Percentiles rank a stretch among this genome's conserved stretches.
Conservation (phyloP, 2,113 vertebrate genomes). For the Mola mola region DNA sequence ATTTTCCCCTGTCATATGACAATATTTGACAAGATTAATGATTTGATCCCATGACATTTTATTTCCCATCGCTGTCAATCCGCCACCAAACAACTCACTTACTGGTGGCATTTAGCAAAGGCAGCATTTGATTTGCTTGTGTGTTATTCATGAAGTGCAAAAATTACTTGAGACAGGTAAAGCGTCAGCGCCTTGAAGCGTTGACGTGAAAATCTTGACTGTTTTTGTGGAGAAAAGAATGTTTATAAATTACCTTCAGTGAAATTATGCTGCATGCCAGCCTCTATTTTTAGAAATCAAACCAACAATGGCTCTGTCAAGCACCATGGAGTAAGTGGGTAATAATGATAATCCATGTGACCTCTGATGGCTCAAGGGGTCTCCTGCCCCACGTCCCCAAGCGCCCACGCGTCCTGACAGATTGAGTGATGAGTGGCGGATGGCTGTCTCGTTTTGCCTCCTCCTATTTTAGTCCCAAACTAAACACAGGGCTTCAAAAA, state of each 20-base stretch:
- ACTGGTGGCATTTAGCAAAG: slow-evolving; percentile 75
- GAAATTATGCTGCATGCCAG: not conserved
- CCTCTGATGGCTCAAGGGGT: slow-evolving; percentile 76
- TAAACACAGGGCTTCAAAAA: slow-evolving; percentile 88
- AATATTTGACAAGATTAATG: slow-evolving; percentile 78
- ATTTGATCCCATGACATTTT: slow-evolving; percentile 80
- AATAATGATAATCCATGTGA: slow-evolving; percentile 72
- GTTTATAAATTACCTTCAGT: slow-evolving; percentile 8
- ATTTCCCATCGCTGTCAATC: slow-evolving; percentile 72
- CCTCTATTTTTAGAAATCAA: slow-evolving; percentile 49
- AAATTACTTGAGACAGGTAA: slow-evolving; percentile 48
- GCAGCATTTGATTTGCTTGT: slow-evolving; percentile 44
- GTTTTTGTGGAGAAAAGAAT: slow-evolving; percentile 28
- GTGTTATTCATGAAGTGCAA: slow-evolving; percentile 63
- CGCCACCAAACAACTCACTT: slow-evolving; percentile 64
- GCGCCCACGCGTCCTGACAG: slow-evolving; percentile 73
- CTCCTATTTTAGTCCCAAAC: slow-evolving; percentile 93
- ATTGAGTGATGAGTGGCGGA: slow-evolving; percentile 70
- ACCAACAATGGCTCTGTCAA: slow-evolving; percentile 39
- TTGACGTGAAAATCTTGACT: slow-evolving; percentile 31
- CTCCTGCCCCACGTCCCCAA: slow-evolving; percentile 59
- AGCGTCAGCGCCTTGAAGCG: slow-evolving; percentile 21
- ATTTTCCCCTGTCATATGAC: slow-evolving; percentile 77
- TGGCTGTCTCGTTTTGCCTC: slow-evolving; percentile 66
- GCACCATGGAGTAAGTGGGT: slow-evolving; percentile 46